Evolutionary conservation across 2,797 vertebrate species (phyloP), one percentile per base, ranked within the genome.

Genomic region (Gallinago nigripennis): DNA sequence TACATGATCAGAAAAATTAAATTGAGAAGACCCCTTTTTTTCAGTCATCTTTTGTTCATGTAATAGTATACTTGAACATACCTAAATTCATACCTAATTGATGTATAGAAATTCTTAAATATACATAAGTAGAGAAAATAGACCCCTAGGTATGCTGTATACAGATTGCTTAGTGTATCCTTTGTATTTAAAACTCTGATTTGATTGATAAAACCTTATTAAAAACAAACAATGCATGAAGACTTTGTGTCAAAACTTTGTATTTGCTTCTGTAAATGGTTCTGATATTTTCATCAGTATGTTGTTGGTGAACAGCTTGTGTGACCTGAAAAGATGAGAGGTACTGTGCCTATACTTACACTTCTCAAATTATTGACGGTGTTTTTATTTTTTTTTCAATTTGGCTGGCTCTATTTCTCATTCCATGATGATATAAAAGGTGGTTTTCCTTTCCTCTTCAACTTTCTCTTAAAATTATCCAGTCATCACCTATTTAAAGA

Each of bases 331-430:
- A 65, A 58, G 50, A 57, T 56, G 28, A 48, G 35, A 56, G 71
- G 25, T 27, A 5, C 27, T 66, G n/a, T 89, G 33, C 45, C 41
- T 53, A 4, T 6, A 8, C 35, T 53, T 70, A 27, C 77, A 39
- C 69, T 93, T 93, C 31, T 90, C 19, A 78, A 63, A n/a, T 89
- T 92, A 84, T 43, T 93, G 78, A 72, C 39, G 71, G 30, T 23
- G 9, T 8, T 9, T 45, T 43, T 43, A 79, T 81, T 80, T 77
- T 78, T 25, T 76, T 88, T 92, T 43, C 16, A 21, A 2, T 92
- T 94, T 91, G 56, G 1, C 37, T 83, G 54, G 4, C 53, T 93
- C 18, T 82, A 9, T 68, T 92, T 91, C 19, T 90, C 12, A 15
- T 85, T 88, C 68, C 4, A 1, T 69, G 46, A 41, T 88, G 48